Conservation (phyloP, 2,797 vertebrate genomes). For the Nannoperca australis region DNA sequence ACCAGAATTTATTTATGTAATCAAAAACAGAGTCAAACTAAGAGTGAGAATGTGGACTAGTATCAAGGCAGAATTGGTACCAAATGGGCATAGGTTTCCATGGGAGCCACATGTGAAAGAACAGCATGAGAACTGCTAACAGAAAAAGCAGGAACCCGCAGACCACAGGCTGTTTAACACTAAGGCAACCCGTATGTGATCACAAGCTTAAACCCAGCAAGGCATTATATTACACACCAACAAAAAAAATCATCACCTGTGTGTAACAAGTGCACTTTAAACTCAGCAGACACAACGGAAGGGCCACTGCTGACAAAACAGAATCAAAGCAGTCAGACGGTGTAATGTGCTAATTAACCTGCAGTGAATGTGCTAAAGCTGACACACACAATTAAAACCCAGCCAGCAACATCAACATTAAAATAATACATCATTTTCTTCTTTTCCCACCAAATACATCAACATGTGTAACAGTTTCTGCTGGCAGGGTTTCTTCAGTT, state of each 20-base stretch:
- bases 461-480: not conserved
- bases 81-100: constrained; percentile 9
- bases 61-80: not conserved
- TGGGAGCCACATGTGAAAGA: not conserved
- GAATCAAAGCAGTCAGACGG: constrained; percentile 9
- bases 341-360: constrained; percentile 22
- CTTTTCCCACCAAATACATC: not conserved
- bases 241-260: not conserved
- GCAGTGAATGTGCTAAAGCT: not conserved
- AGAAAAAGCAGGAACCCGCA: constrained; percentile 11
- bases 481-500: not conserved
- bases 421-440: not conserved
- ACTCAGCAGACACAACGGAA: not conserved
- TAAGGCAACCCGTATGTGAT: not conserved
- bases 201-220: constrained; percentile 9
- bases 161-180: not conserved
- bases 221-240: not conserved
- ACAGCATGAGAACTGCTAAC: not conserved
- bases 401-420: not conserved
- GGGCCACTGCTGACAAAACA: constrained; percentile 17
- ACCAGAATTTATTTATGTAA: no score
- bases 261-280: not conserved
- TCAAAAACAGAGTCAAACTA: not conserved
- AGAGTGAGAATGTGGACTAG: not conserved
- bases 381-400: constrained; percentile 10